Base-by-base conservation (phyloP, 1,140 invertebrate species). In the Geopemphigus sp. region DNA sequence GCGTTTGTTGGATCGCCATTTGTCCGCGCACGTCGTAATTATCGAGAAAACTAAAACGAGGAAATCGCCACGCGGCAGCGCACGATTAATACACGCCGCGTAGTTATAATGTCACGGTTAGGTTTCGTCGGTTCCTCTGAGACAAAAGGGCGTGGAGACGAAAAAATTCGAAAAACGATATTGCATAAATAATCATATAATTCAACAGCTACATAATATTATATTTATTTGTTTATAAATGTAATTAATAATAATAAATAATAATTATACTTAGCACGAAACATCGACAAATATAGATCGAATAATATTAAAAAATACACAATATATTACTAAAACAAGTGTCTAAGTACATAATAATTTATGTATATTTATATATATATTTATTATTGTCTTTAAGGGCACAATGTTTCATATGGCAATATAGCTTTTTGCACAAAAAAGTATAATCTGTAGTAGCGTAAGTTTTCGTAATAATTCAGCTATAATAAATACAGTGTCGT, bases 371-470 rank as follows among this genome's bases (percentile, higher is more conserved):
- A 39, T 39, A 39, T 39, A 39, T 39, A 39, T 39, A 63, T 57
- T 63, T 78, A 78, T 78, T 78, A 78, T 78, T 78, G 74, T 78
- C 74, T 78, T 78, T 78, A 78, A 78, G 74, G 74, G 74, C 74
- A 78, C 74, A 78, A 61, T 78, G 74, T 78, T 78, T 78, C 57
- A 78, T 29, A 78, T 78, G 57, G 74, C 74, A 78, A 78, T 78
- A 61, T 78, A 61, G 53, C 39, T 47, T 63, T n/a, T 47, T 47
- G 6, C 57, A 78, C 57, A 78, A 59, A 72, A 50, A 47, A 76
- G 47, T 59, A 59, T 59, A 32, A 19, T 59, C 45, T 10, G 5
- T 74, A n/a, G n/a, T n/a, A 59, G 72, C 72, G 17, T 53, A 54
- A 72, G 50, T 72, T 72, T 4, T 29, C 24, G 29, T 54, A 54